phyloP scores from a whole-genome alignment of 2,888 invertebrate species.

The Agrochola circellaris region DNA sequence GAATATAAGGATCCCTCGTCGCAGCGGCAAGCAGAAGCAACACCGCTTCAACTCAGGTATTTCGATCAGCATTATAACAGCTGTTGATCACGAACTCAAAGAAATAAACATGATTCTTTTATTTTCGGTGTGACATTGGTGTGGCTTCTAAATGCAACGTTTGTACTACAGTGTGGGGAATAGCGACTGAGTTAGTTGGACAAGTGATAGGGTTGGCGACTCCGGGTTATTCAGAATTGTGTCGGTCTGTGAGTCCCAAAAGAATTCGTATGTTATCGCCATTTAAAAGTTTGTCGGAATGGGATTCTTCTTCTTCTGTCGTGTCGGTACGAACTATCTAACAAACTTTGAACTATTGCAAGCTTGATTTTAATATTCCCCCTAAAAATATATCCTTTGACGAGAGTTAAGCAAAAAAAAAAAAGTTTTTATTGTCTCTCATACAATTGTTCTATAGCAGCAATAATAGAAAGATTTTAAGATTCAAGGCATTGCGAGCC shows the following conservation, averaged over 20 bases:
- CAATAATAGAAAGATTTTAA: background rate
- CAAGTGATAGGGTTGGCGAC: constrained; percentile 42
- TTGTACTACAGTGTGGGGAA: constrained; percentile 18
- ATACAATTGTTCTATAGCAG: too few relatives aligned
- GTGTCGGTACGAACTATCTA: background rate
- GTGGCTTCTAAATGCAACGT: constrained; percentile 38
- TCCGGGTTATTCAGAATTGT: background rate
- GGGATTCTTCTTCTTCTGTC: background rate
- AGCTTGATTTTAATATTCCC: background rate
- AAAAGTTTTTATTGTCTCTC: too few relatives aligned
- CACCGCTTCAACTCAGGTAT: constrained; percentile 58
- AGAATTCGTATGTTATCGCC: background rate
- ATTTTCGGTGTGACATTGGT: constrained; percentile 2
- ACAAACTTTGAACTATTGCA: too few relatives aligned
- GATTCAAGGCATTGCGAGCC: background rate
- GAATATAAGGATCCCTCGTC: constrained; percentile 58
- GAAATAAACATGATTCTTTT: constrained; percentile 29
- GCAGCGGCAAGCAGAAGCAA: constrained; percentile 60
- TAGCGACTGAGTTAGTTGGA: constrained; percentile 44
- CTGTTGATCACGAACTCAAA: constrained; percentile 6
- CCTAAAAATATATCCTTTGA: background rate
- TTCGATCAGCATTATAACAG: constrained; percentile 56
- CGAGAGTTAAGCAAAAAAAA: background rate
- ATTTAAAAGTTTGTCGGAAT: background rate
- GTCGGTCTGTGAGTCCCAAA: background rate